Evolutionary conservation across 2,888 invertebrate genomes (phyloP).

Genomic region (Plagodis dolabraria): DNA sequence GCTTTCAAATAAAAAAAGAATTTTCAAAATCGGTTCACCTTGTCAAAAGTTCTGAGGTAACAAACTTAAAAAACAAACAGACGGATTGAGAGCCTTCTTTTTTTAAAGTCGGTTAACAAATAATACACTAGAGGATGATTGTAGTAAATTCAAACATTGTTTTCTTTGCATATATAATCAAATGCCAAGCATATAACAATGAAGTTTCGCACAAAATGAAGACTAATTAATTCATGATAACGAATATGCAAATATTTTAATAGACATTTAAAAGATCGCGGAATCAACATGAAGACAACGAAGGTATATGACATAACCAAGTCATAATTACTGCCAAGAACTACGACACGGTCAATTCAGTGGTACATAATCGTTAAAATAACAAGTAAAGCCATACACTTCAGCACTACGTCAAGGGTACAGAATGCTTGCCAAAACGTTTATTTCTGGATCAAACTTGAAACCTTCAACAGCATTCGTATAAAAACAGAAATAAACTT

Average conservation of each 20-base stretch:
- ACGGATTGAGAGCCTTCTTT: no score
- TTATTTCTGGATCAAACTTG: constrained; percentile 64
- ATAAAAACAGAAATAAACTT: constrained; percentile 47
- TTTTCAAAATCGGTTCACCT: no score
- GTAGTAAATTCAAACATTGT: no score
- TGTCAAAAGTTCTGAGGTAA: no score
- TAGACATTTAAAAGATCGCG: constrained; percentile 13
- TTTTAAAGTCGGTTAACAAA: no score
- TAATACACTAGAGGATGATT: no score
- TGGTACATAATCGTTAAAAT: constrained; percentile 14
- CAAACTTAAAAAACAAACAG: no score
- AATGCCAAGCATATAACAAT: no score
- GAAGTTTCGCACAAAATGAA: no score
- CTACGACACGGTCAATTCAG: constrained; percentile 6
- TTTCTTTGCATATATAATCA: no score
- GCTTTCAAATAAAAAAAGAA: no score
- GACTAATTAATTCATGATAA: no score
- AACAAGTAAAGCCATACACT: constrained; percentile 22
- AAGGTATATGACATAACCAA: constrained; percentile 21
- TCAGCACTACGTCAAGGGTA: constrained; percentile 62
- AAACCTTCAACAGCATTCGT: constrained; percentile 4
- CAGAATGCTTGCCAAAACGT: constrained; percentile 65
- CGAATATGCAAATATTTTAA: constrained; percentile 18
- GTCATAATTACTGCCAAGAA: constrained; percentile 25
- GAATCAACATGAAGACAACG: constrained; percentile 12